phyloP scores from a whole-genome alignment of 1,140 invertebrate species.

The Hyles euphorbiae region DNA sequence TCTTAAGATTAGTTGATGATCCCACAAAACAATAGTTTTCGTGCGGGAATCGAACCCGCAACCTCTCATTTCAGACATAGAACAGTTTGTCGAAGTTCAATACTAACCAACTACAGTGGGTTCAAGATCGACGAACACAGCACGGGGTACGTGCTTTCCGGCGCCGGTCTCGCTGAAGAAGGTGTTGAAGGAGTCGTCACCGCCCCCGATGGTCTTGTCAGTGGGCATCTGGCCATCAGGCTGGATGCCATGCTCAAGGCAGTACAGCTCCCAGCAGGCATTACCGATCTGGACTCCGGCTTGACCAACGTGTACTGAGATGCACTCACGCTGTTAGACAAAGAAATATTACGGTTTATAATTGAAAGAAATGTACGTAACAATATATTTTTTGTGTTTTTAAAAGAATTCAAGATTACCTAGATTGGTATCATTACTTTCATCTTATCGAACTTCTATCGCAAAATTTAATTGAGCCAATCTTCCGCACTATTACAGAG shows the following conservation, averaged over 20 bases:
- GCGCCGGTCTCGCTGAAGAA: constrained; percentile 94
- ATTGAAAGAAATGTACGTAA: not conserved
- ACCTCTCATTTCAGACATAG: not conserved
- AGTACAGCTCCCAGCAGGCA: constrained; percentile 88
- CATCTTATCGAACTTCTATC: too few relatives aligned
- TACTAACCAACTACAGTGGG: constrained; percentile 89
- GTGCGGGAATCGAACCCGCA: too few relatives aligned
- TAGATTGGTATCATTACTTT: too few relatives aligned
- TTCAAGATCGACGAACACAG: constrained; percentile 92
- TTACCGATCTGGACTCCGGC: constrained; percentile 88
- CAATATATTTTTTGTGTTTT: not conserved
- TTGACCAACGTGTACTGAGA: constrained; percentile 85
- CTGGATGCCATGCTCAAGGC: constrained; percentile 90
- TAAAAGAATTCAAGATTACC: too few relatives aligned
- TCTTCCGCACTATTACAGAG: too few relatives aligned
- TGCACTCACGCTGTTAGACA: constrained; percentile 76
- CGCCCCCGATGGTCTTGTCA: constrained; percentile 80
- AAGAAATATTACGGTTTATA: constrained; percentile 18
- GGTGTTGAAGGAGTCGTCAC: constrained; percentile 91
- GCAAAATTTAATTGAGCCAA: too few relatives aligned
- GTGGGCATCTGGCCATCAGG: constrained; percentile 82
- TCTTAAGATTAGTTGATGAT: not conserved
- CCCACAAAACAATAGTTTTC: not conserved
- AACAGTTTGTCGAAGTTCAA: not conserved
- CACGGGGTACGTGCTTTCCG: constrained; percentile 91